A percentile compares a stretch with the other conserved stretches of the same genome.
Evolutionary conservation across 2,888 invertebrate species (phyloP).

Genomic region (Ectropis crepuscularia): DNA sequence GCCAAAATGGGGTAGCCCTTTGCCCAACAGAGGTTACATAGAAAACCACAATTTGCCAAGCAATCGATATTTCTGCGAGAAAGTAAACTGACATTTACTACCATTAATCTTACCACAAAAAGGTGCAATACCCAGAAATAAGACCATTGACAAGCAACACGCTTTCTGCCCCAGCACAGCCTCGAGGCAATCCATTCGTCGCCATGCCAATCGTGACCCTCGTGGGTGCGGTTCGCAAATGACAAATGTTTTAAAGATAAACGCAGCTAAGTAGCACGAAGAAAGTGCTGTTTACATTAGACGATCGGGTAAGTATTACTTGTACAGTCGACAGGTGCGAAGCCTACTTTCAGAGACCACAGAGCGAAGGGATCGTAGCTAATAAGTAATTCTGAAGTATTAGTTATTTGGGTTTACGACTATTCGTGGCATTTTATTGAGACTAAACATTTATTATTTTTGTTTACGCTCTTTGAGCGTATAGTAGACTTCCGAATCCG

Average conservation of each 20-base stretch:
- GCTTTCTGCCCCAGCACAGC: slow-evolving; percentile 41
- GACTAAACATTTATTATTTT: too few relatives aligned
- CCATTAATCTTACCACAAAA: neutral
- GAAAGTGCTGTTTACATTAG: slow-evolving; percentile 47
- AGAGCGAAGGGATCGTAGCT: neutral
- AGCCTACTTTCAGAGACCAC: slow-evolving; percentile 22
- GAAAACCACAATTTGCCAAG: too few relatives aligned
- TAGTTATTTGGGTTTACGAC: slow-evolving; percentile 1
- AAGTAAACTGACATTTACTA: neutral
- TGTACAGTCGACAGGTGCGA: slow-evolving; percentile 19
- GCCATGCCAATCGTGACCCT: slow-evolving; percentile 57
- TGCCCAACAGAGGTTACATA: too few relatives aligned
- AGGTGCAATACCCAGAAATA: slow-evolving; percentile 18
- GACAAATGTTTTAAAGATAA: slow-evolving; percentile 49
- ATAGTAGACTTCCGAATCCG: too few relatives aligned
- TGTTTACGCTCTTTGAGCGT: too few relatives aligned
- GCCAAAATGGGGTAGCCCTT: too few relatives aligned
- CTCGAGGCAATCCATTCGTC: slow-evolving; percentile 43
- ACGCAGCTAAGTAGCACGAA: slow-evolving; percentile 49
- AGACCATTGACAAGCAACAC: slow-evolving; percentile 15
- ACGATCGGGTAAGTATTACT: slow-evolving; percentile 15
- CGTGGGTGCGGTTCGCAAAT: slow-evolving; percentile 49
- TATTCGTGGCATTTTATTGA: neutral
- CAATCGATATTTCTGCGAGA: neutral
- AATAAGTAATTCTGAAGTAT: neutral